Base-by-base conservation (phyloP, 2,113 vertebrate species). In the Gnathonemus echidnorhynchus region DNA sequence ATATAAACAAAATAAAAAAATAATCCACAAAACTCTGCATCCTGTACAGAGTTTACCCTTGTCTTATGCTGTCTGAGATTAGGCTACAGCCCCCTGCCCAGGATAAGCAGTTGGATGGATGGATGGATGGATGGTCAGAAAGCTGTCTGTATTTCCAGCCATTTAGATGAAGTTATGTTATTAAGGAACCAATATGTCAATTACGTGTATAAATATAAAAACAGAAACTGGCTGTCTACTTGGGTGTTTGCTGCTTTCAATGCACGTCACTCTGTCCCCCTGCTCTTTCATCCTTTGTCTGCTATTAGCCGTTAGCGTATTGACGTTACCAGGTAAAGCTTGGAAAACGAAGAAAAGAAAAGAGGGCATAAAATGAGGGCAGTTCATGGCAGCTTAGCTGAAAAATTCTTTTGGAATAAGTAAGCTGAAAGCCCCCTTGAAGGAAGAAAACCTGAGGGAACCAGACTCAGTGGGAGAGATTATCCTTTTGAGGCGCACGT, bases 321-420 rank as follows among this genome's bases (percentile, higher is more conserved):
- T 19, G 35, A 86, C 24, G 7, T 50, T 50, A 86, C 35, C 48
- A 53, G 50, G 86, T 35, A 56, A 53, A 42, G 46, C 46, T 52
- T 35, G 49, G 46, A 49, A 87, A 53, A 70, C 2, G 24, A 31
- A 31, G 62, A 53, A 53, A 53, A 87, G 27, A 87, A 31, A 87
- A n/a, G 46, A 87, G 27, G 24, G 85, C 9, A n/a, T 49, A 49
- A 87, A 87, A 87, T 50, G 83, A 85, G 83, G 83, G 83, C 42
- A 85, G 83, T 46, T 45, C 83, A 85, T 85, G 83, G 46, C 83
- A 85, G 83, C 83, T 85, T 85, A 85, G 42, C 83, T 85, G 39
- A 53, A 87, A 84, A 87, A 31, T 27, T 87, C 46, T 52, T 52
- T 87, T 53, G 85, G 85, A 87, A 87, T 49, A 87, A 87, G 48